Evolutionary conservation across 2,888 invertebrate species (phyloP).

Genomic region (Lasioglossum figueresi): DNA sequence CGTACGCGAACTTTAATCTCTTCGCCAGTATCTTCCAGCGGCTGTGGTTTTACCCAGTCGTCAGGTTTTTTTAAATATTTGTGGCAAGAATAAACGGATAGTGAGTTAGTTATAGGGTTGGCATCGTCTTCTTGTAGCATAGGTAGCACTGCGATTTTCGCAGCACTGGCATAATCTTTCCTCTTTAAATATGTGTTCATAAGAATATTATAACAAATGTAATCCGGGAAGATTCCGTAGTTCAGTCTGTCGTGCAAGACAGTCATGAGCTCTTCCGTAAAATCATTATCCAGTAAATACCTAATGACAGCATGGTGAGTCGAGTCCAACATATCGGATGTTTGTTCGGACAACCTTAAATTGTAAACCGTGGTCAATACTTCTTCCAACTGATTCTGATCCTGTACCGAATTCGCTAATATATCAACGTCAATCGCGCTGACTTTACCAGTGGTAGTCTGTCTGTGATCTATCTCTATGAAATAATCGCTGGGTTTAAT

Average conservation of each 20-base stretch:
- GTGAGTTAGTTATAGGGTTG: slow-evolving; percentile 88
- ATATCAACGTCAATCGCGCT: slow-evolving; percentile 93
- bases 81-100: slow-evolving; percentile 91
- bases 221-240: slow-evolving; percentile 96
- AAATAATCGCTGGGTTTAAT: slow-evolving; percentile 89
- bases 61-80: slow-evolving; percentile 87
- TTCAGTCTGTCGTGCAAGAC: slow-evolving; percentile 92
- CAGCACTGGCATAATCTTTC: slow-evolving; percentile 89
- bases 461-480: slow-evolving; percentile 88
- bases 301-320: slow-evolving; percentile 93
- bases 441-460: slow-evolving; percentile 86
- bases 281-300: slow-evolving; percentile 85
- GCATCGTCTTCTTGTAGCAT: slow-evolving; percentile 96
- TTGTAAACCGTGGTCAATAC: slow-evolving; percentile 89
- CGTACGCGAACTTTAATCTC: slow-evolving; percentile 90
- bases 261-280: slow-evolving; percentile 87
- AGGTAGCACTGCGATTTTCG: slow-evolving; percentile 90
- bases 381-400: slow-evolving; percentile 88
- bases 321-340: slow-evolving; percentile 90
- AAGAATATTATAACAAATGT: slow-evolving; percentile 90
- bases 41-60: slow-evolving; percentile 84
- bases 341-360: slow-evolving; percentile 89
- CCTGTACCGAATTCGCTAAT: slow-evolving; percentile 89
- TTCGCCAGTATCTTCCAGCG: slow-evolving; percentile 83
- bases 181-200: slow-evolving; percentile 91